These are phyloP conservation scores for Cantharis flavilabris DNA, from an alignment of 2,888 invertebrate species.

Conservation along the genomic window DNA sequence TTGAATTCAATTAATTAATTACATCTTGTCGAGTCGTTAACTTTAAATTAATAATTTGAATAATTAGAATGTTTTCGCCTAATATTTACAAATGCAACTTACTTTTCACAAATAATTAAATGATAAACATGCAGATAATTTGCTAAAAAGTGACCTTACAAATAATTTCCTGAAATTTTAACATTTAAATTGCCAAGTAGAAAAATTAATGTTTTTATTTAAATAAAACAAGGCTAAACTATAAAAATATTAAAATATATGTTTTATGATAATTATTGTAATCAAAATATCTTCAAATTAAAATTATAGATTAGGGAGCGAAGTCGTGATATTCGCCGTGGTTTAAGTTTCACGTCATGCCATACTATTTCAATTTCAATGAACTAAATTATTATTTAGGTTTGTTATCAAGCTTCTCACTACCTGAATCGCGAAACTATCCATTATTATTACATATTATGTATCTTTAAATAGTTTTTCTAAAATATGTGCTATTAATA, in stretches of 20 bases:
- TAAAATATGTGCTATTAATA: too few relatives aligned
- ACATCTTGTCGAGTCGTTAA: background rate
- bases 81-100: background rate
- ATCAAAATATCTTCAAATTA: background rate
- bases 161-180: background rate
- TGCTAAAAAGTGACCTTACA: background rate
- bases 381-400: too few relatives aligned
- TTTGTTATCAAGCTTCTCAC: too few relatives aligned
- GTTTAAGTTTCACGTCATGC: too few relatives aligned
- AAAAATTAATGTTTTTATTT: background rate
- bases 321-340: background rate
- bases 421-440: too few relatives aligned
- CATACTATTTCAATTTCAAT: too few relatives aligned
- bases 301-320: background rate
- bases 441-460: too few relatives aligned
- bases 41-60: background rate
- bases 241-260: background rate
- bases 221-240: background rate
- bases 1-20: background rate
- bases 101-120: background rate
- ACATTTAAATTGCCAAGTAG: background rate
- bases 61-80: background rate
- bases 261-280: background rate
- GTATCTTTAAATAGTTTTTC: too few relatives aligned
- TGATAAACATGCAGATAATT: background rate